These are phyloP conservation scores for Lepas anatifera DNA, from an alignment of 2,888 invertebrate genomes.

Conservation along the genomic window DNA sequence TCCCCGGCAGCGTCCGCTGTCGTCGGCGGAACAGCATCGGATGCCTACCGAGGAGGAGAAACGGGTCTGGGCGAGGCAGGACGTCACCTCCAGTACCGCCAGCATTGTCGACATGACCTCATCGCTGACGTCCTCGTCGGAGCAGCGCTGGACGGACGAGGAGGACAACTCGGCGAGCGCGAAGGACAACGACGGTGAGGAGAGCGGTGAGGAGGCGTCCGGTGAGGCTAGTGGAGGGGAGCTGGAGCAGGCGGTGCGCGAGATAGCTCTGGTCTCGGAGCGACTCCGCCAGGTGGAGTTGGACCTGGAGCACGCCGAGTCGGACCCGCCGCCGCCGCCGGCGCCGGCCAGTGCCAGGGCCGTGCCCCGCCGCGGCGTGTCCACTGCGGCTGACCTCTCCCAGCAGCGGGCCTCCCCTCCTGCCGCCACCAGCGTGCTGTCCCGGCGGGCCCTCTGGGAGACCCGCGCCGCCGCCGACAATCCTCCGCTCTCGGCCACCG, in stretches of 20 bases:
- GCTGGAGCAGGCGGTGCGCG: not conserved
- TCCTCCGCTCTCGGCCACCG: slow-evolving; percentile 64
- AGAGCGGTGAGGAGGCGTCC: too few relatives aligned
- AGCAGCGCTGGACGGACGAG: not conserved
- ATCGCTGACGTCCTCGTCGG: not conserved
- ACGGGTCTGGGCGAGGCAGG: too few relatives aligned
- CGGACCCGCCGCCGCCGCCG: not conserved
- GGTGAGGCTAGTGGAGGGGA: not conserved
- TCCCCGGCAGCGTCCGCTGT: too few relatives aligned
- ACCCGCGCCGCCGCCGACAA: slow-evolving; percentile 43
- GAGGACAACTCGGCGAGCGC: too few relatives aligned
- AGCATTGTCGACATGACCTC: not conserved
- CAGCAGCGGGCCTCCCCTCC: slow-evolving; percentile 52
- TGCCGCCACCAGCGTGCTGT: slow-evolving; percentile 66
- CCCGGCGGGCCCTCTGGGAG: slow-evolving; percentile 30
- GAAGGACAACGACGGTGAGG: too few relatives aligned
- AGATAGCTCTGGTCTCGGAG: not conserved
- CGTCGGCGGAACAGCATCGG: too few relatives aligned
- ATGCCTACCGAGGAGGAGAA: too few relatives aligned
- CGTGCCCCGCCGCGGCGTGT: slow-evolving; percentile 36
- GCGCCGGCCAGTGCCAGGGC: slow-evolving; percentile 27
- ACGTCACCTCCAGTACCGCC: too few relatives aligned
- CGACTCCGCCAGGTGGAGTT: not conserved
- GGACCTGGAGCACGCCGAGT: not conserved
- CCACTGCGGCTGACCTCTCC: not conserved